These are phyloP conservation scores for Whitmania pigra DNA, from an alignment of 1,140 invertebrate species.

Conservation along the genomic window DNA sequence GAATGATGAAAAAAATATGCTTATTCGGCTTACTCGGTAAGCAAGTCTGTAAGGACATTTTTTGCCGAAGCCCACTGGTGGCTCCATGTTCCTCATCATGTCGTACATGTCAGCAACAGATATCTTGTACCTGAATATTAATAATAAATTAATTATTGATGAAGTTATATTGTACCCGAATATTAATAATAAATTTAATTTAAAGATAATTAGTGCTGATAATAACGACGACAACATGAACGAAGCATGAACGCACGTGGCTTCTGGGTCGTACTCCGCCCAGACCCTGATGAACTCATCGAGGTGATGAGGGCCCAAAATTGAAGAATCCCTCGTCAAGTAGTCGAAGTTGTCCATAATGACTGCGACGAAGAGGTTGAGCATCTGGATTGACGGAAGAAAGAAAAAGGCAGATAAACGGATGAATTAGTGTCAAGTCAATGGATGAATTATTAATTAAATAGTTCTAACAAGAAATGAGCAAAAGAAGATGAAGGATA, in stretches of 20 bases:
- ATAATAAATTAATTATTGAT: too few species aligned
- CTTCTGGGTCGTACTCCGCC: constrained; percentile 99
- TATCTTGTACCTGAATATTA: constrained; percentile 74
- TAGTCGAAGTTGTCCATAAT: constrained; percentile 99
- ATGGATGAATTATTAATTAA: background rate
- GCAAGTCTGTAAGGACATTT: constrained; percentile 97
- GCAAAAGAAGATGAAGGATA: constrained; percentile 98
- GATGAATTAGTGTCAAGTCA: background rate
- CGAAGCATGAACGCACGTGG: constrained; percentile 61
- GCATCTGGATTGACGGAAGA: constrained; percentile 55
- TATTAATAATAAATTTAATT: too few species aligned
- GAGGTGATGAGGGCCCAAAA: constrained; percentile 96
- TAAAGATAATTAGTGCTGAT: too few species aligned
- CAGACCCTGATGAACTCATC: constrained; percentile 98
- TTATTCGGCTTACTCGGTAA: constrained; percentile 55
- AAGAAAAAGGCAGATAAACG: background rate
- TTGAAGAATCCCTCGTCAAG: constrained; percentile 88
- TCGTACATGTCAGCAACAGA: constrained; percentile 99
- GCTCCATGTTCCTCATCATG: constrained; percentile 99
- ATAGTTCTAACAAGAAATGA: constrained; percentile 80
- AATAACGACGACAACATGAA: too few species aligned
- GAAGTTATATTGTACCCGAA: too few species aligned
- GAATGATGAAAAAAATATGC: background rate
- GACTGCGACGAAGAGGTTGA: constrained; percentile 98
- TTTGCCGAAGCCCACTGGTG: constrained; percentile 95